Percentiles rank a stretch among this genome's conserved stretches.
Evolutionary conservation across 2,888 invertebrate genomes (phyloP).

Genomic region (Gnatocerus cornutus): DNA sequence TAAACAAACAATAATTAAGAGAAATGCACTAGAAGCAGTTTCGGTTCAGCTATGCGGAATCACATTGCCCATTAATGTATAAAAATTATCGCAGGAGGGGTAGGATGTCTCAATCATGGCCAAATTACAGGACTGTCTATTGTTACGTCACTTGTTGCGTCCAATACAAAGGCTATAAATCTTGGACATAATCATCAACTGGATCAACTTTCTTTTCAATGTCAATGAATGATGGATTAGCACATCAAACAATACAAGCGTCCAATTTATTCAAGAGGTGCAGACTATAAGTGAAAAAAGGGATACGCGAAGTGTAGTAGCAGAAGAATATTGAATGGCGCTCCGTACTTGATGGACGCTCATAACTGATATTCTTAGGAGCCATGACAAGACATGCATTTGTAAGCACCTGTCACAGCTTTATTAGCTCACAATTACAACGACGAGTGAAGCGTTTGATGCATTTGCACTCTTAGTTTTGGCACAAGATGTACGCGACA

Average conservation of each 20-base stretch:
- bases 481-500: background rate
- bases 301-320: conserved; percentile 2
- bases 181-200: conserved; percentile 27
- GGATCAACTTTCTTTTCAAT: conserved; percentile 32
- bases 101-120: conserved; percentile 26
- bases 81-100: conserved; percentile 3
- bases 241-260: conserved; percentile 16
- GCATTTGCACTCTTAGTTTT: background rate
- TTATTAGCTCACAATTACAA: conserved; percentile 1
- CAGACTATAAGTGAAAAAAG: conserved; percentile 5
- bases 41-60: conserved; percentile 16
- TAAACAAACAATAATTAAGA: conserved; percentile 48
- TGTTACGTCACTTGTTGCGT: conserved; percentile 26
- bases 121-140: conserved; percentile 16
- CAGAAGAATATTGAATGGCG: background rate
- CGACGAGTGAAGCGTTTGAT: background rate
- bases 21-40: conserved; percentile 16
- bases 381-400: conserved; percentile 3
- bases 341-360: conserved; percentile 2
- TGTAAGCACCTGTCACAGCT: background rate
- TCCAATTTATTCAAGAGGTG: conserved; percentile 20
- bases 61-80: background rate
- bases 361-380: conserved; percentile 3
- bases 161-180: conserved; percentile 28
- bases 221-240: conserved; percentile 28